phyloP scores from a whole-genome alignment of 1,140 invertebrate genomes.

The Trypoxylus dichotomus region DNA sequence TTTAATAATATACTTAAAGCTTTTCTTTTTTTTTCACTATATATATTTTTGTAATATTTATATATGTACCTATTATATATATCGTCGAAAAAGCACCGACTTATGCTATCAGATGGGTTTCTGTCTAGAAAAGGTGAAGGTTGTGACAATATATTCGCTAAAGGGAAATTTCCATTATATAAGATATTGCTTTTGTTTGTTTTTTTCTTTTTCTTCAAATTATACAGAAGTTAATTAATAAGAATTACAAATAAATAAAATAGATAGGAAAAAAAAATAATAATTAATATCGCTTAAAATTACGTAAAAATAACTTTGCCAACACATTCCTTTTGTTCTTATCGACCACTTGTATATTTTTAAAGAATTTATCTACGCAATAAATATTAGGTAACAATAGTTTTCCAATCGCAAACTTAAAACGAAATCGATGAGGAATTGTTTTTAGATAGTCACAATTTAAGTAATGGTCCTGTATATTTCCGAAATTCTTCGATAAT shows the following conservation, averaged over 20 bases:
- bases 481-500: too few relatives aligned
- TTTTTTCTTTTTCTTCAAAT: neutral
- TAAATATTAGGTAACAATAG: too few relatives aligned
- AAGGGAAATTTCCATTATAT: neutral
- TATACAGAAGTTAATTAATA: neutral
- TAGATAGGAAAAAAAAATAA: neutral
- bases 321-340: too few relatives aligned
- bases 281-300: too few relatives aligned
- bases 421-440: too few relatives aligned
- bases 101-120: neutral
- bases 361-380: too few relatives aligned
- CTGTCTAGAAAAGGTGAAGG: neutral
- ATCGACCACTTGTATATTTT: too few relatives aligned
- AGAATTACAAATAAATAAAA: neutral
- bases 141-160: neutral
- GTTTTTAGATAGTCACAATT: too few relatives aligned
- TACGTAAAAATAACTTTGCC: neutral
- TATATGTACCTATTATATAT: neutral
- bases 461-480: too few relatives aligned
- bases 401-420: too few relatives aligned
- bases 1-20: conserved; percentile 3
- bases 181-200: neutral
- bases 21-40: neutral
- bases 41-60: conserved; percentile 16
- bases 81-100: neutral